A percentile compares a stretch with the other conserved stretches of the same genome.
phyloP scores from a whole-genome alignment of 2,797 vertebrate species.

The Australoheros facetus region DNA sequence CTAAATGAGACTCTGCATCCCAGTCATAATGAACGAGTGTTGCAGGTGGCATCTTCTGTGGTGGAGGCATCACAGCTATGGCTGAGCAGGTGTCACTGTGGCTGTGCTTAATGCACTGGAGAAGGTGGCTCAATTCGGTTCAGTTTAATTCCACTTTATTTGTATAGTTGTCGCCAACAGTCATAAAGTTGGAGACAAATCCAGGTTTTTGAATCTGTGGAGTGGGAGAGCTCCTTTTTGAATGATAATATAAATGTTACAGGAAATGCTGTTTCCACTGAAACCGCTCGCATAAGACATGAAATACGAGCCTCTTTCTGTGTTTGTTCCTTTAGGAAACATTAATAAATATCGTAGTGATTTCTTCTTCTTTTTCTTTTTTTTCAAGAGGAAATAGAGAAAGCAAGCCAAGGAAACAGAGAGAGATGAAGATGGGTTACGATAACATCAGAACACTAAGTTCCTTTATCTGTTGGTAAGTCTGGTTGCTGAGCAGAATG shows the following conservation, averaged over 20 bases:
- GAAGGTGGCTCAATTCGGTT: neutral
- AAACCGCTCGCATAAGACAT: conserved; percentile 1
- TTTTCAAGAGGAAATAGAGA: conserved; percentile 13
- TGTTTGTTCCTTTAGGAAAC: conserved; percentile 21
- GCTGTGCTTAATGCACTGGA: neutral
- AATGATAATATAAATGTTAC: neutral
- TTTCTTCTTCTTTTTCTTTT: conserved; percentile 2
- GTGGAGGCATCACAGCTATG: neutral
- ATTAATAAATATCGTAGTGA: conserved; percentile 1
- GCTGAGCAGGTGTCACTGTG: neutral
- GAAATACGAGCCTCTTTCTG: neutral
- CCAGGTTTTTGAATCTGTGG: neutral
- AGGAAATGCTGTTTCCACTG: neutral
- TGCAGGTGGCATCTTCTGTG: neutral
- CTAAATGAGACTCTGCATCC: neutral
- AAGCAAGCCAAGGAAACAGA: conserved; percentile 38
- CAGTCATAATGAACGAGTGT: neutral
- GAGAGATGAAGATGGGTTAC: conserved; percentile 39
- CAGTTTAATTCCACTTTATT: neutral
- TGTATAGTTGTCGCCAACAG: neutral
- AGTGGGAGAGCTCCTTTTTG: neutral
- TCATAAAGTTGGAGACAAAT: neutral
- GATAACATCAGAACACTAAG: conserved; percentile 56
- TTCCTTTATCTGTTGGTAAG: conserved; percentile 39
- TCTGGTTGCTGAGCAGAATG: conserved; percentile 47